Base-by-base conservation (phyloP, 2,113 vertebrate genomes). In the Melanerpes aurifrons region DNA sequence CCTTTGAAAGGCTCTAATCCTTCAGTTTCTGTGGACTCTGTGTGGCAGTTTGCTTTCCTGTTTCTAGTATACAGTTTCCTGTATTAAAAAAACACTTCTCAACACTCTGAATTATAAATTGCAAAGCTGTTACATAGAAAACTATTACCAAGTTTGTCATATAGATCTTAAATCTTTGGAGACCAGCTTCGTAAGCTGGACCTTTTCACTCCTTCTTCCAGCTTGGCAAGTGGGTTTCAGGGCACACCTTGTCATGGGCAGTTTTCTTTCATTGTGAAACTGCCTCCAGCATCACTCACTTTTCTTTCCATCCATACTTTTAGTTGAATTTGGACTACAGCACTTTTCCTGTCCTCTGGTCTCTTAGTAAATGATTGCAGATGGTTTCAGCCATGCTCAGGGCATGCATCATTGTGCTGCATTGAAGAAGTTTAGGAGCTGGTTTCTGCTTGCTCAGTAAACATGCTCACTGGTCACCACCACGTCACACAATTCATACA, bases 1-100 rank as follows among this genome's bases (percentile, higher is more conserved):
- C 94, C 68, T 91, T 73, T 64, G 72, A 92, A 94, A 86, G 82
- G 54, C 56, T 58, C 40, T 93, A 28, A 70, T 74, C 76, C 59
- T 88, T 54, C 69, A 73, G 24, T 90, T 95, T 72, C 70, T 69
- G 47, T 91, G 91, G 79, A 54, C 80, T 94, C 69, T 72, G 20
- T 86, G 68, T 87, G 84, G 61, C 54, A 35, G 31, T 77, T 48
- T 93, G 75, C 87, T 96, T 95, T 95, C 76, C 43, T 87, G 29
- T 95, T 88, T 47, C 67, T 89, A 47, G 43, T 62, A 7, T 72
- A 71, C 13, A 50, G 29, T 87, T 95, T 95, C 76, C 87, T 73
- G 22, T 93, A 91, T 88, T 74, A 85, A 43, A 85, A 37, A 84
- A 82, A 82, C 31, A n/a, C 16, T 90, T 90, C 56, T 70, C 48